These are phyloP conservation scores for Globicephala melas DNA, from an alignment of 2,113 vertebrate species.

Conservation along the genomic window DNA sequence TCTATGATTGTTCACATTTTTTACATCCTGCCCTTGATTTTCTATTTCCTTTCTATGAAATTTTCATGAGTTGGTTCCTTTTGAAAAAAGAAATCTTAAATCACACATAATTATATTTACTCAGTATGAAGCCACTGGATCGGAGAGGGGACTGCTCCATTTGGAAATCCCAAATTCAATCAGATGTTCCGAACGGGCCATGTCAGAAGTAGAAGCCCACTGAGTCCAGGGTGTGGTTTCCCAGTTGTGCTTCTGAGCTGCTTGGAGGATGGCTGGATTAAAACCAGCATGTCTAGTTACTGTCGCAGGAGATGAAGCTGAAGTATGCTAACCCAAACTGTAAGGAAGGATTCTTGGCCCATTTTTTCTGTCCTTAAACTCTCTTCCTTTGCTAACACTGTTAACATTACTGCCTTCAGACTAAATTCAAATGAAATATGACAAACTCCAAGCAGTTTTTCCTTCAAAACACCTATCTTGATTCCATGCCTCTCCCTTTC, in stretches of 20 bases:
- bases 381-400: background rate
- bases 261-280: background rate
- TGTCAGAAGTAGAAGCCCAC: background rate
- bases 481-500: background rate
- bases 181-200: background rate
- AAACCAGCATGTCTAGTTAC: background rate
- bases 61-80: constrained; percentile 66
- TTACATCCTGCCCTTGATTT: constrained; percentile 61
- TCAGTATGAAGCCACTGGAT: background rate
- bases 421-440: background rate
- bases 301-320: background rate
- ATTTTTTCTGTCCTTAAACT: background rate
- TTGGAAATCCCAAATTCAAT: background rate
- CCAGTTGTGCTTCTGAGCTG: background rate
- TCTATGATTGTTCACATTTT: constrained; percentile 53
- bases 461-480: background rate
- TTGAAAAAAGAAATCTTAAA: constrained; percentile 55
- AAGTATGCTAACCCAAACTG: background rate
- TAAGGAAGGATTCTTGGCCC: background rate
- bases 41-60: constrained; percentile 65
- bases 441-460: background rate
- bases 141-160: background rate
- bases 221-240: background rate
- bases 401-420: background rate
- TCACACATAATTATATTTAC: constrained; percentile 59